These are phyloP conservation scores for Chouioia cunea DNA, from an alignment of 2,888 invertebrate species.

Conservation along the genomic window DNA sequence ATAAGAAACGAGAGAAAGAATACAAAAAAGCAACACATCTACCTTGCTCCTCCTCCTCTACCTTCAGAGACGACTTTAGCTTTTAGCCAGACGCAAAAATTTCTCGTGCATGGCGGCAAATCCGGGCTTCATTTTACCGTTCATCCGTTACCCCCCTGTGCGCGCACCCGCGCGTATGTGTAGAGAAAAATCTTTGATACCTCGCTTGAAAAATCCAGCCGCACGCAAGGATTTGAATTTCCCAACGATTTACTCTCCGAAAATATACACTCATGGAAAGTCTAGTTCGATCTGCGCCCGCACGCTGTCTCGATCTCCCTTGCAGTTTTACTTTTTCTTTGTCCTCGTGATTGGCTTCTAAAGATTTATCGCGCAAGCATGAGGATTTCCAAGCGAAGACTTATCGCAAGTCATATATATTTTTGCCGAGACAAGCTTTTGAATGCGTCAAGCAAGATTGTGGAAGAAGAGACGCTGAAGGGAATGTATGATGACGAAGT, in stretches of 20 bases:
- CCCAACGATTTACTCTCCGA: slow-evolving; percentile 40
- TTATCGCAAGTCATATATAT: too few species aligned
- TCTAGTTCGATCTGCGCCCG: too few species aligned
- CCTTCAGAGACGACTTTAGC: not conserved
- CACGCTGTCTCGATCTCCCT: not conserved
- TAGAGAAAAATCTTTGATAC: slow-evolving; percentile 41
- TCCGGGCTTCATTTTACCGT: slow-evolving; percentile 34
- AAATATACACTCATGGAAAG: too few species aligned
- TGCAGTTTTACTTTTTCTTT: slow-evolving; percentile 4
- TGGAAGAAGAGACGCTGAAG: too few species aligned
- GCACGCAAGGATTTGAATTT: slow-evolving; percentile 45
- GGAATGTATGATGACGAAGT: too few species aligned
- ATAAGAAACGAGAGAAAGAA: too few species aligned
- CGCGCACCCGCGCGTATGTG: too few species aligned
- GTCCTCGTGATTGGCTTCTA: not conserved
- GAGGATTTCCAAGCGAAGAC: slow-evolving; percentile 18
- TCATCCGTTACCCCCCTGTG: slow-evolving; percentile 30
- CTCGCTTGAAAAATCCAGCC: slow-evolving; percentile 34
- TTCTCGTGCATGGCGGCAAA: slow-evolving; percentile 17
- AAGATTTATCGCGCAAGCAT: not conserved
- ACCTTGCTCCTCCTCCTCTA: slow-evolving; percentile 28
- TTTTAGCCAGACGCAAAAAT: not conserved
- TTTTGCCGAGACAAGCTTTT: too few species aligned
- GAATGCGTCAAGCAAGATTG: too few species aligned
- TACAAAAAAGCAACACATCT: too few species aligned